Conservation (phyloP, 2,797 vertebrate genomes). For the Onychomys torridus region DNA sequence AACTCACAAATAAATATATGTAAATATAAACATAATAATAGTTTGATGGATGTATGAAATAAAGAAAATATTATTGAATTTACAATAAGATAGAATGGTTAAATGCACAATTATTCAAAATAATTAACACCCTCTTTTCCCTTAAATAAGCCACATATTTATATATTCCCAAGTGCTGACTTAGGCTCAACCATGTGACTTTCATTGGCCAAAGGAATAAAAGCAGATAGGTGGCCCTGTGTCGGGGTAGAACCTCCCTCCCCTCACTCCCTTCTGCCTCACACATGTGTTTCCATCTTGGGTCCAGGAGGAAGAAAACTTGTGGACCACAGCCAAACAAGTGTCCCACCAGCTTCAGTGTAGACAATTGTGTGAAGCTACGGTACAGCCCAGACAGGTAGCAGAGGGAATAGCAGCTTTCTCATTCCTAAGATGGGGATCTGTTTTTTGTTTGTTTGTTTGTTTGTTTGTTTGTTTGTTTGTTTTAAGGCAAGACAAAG, state of each 20-base stretch:
- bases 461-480: no score
- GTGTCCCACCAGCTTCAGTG: background rate
- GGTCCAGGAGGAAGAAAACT: background rate
- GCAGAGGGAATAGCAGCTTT: background rate
- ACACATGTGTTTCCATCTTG: background rate
- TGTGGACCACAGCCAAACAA: background rate
- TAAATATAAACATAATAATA: constrained; percentile 17
- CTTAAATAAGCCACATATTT: background rate
- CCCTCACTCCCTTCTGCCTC: background rate
- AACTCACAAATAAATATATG: constrained; percentile 50
- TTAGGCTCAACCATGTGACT: background rate
- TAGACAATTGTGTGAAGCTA: background rate
- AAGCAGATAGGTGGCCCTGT: fast-evolving
- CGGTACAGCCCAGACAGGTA: background rate
- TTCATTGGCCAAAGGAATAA: background rate
- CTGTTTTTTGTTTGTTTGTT: no score
- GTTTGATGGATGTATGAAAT: constrained; percentile 31
- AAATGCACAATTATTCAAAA: background rate
- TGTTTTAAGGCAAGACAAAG: background rate
- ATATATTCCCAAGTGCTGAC: background rate
- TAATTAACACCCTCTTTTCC: background rate
- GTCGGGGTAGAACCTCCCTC: background rate
- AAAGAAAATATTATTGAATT: constrained; percentile 7
- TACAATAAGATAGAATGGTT: background rate
- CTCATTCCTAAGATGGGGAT: background rate